Evolutionary conservation across 2,797 vertebrate genomes (phyloP).

Genomic region (Enteromius radiatus): DNA sequence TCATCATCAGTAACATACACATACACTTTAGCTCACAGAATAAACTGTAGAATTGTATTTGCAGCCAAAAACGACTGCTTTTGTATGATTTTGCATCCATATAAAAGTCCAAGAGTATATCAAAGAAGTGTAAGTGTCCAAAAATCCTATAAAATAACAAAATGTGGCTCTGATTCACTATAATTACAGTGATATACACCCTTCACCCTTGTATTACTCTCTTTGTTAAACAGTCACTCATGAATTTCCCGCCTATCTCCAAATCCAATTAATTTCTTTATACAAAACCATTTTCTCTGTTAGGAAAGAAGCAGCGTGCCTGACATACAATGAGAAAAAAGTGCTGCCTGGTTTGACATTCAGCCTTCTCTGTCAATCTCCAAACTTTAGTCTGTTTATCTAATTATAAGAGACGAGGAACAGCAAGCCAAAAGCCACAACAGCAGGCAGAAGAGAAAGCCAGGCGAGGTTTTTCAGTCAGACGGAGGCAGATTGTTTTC

Average conservation of each 20-base stretch:
- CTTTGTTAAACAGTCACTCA: constrained; percentile 19
- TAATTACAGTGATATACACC: neutral
- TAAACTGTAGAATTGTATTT: neutral
- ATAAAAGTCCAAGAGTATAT: neutral
- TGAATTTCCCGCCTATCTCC: neutral
- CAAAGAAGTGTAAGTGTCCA: neutral
- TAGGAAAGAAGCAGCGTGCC: neutral
- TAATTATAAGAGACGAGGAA: constrained; percentile 15
- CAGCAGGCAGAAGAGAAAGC: constrained; percentile 18
- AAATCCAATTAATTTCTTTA: constrained; percentile 12
- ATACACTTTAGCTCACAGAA: neutral
- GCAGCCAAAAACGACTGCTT: neutral
- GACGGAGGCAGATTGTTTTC: constrained; percentile 41
- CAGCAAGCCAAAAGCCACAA: constrained; percentile 17
- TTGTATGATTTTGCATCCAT: neutral
- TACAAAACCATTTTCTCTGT: neutral
- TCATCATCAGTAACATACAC: neutral
- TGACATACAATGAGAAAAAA: constrained; percentile 30
- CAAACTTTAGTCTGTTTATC: constrained; percentile 37
- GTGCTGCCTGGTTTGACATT: neutral
- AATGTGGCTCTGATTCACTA: neutral
- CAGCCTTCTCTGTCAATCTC: constrained; percentile 19
- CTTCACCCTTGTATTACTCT: neutral
- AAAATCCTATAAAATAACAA: neutral
- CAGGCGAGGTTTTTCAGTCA: constrained; percentile 28